phyloP scores from a whole-genome alignment of 1,140 invertebrate genomes.

The Aricia agestis region DNA sequence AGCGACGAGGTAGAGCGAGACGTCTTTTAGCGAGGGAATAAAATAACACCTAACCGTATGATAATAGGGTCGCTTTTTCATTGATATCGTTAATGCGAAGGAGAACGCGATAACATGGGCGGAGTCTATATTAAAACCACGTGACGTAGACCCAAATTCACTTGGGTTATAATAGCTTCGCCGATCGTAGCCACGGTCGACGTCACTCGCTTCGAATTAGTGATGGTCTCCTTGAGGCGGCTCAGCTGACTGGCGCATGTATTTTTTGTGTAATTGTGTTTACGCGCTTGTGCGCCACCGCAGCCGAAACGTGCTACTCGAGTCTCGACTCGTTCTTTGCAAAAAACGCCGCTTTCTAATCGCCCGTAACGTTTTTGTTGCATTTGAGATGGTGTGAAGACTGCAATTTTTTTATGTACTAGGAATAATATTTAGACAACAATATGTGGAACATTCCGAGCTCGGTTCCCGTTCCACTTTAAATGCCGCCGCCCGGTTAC shows the following conservation, averaged over 20 bases:
- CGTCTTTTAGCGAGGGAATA: not conserved
- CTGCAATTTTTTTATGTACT: not conserved
- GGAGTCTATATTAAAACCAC: not conserved
- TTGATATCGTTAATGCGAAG: slow-evolving; percentile 1
- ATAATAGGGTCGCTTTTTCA: not conserved
- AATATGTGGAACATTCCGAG: not conserved
- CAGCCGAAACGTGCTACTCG: not conserved
- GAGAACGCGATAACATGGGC: slow-evolving; percentile 3
- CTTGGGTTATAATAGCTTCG: slow-evolving; percentile 53
- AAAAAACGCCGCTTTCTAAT: not conserved
- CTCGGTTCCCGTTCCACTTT: not conserved
- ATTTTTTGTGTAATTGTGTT: not conserved
- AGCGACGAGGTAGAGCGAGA: slow-evolving; percentile 29
- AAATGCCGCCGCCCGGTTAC: not conserved
- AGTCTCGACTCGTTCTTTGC: not conserved
- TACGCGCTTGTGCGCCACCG: not conserved
- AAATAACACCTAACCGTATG: not conserved
- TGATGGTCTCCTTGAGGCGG: not conserved
- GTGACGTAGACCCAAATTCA: slow-evolving; percentile 43
- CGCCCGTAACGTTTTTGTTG: too few relatives aligned
- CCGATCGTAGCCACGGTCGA: slow-evolving; percentile 49
- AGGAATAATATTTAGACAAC: not conserved
- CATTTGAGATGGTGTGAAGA: too few relatives aligned
- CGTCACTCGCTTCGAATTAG: slow-evolving; percentile 6
- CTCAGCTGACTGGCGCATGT: slow-evolving; percentile 1